Percentiles rank a stretch among this genome's conserved stretches.
phyloP scores from a whole-genome alignment of 2,797 vertebrate species.

The Gorsachius magnificus region DNA sequence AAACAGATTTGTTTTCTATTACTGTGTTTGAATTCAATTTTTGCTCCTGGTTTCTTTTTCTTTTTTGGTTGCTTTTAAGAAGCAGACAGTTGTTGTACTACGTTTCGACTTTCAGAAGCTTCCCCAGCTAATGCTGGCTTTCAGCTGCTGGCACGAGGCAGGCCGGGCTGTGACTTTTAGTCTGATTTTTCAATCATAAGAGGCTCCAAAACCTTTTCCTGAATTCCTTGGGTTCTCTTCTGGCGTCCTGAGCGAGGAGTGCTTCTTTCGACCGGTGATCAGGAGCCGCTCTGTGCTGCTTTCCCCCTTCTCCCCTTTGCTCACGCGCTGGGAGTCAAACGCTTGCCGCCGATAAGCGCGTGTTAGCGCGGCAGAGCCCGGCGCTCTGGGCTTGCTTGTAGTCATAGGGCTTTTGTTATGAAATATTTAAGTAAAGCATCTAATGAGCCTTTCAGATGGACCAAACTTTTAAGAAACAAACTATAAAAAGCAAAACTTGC shows the following conservation, averaged over 20 bases:
- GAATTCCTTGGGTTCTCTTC: constrained; percentile 24
- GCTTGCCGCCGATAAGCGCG: neutral
- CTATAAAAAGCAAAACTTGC: constrained; percentile 5
- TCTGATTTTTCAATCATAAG: constrained; percentile 55
- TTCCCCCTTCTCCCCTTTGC: neutral
- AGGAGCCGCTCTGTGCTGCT: neutral
- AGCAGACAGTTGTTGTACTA: neutral
- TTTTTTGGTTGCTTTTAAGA: neutral
- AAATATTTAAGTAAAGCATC: constrained; percentile 7
- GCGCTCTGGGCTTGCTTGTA: neutral
- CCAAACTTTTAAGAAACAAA: constrained; percentile 30
- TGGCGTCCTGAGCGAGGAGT: neutral
- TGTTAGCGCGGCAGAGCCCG: neutral
- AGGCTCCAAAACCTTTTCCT: constrained; percentile 45
- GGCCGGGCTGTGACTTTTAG: neutral
- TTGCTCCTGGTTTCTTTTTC: neutral
- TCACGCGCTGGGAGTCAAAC: neutral
- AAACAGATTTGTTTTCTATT: neutral
- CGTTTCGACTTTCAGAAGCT: neutral
- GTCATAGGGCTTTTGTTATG: constrained; percentile 7
- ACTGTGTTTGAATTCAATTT: neutral
- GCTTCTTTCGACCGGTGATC: neutral
- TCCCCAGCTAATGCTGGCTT: neutral
- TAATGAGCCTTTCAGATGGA: constrained; percentile 46
- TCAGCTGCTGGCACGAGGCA: neutral